phyloP scores from a whole-genome alignment of 1,140 invertebrate species.

The Bombus vancouverensis region DNA sequence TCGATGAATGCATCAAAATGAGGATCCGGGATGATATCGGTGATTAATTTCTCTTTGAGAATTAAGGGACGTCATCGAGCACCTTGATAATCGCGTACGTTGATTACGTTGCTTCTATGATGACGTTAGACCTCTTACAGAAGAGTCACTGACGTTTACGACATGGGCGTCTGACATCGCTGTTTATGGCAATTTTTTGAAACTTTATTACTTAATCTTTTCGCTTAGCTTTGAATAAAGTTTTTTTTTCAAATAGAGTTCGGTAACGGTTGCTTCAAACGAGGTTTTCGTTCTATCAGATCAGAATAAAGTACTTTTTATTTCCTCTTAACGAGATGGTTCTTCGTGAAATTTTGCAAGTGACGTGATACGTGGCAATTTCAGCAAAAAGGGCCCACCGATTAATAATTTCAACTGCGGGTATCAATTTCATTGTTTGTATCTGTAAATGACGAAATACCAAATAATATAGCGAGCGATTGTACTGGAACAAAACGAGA shows the following conservation, averaged over 20 bases:
- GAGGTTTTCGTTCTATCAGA: background rate
- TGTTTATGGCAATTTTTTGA: no score
- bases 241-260: background rate
- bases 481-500: background rate
- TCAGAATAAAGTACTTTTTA: no score
- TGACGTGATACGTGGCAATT: no score
- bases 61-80: slow-evolving; percentile 2
- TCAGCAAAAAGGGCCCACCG: no score
- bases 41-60: slow-evolving; percentile 6
- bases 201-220: no score
- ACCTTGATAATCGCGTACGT: background rate
- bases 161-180: no score
- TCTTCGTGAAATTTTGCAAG: no score
- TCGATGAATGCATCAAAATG: background rate
- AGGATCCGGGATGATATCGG: background rate
- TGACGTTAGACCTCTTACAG: background rate
- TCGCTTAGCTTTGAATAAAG: background rate
- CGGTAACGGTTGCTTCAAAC: background rate
- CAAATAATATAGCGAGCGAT: background rate
- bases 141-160: background rate
- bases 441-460: no score
- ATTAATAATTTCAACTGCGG: no score
- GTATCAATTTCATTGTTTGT: no score
- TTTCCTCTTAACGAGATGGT: no score
- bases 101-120: background rate